Evolutionary conservation across 1,140 invertebrate species (phyloP), one percentile per base, ranked within the genome.

Genomic region (Nasonia vitripennis): DNA sequence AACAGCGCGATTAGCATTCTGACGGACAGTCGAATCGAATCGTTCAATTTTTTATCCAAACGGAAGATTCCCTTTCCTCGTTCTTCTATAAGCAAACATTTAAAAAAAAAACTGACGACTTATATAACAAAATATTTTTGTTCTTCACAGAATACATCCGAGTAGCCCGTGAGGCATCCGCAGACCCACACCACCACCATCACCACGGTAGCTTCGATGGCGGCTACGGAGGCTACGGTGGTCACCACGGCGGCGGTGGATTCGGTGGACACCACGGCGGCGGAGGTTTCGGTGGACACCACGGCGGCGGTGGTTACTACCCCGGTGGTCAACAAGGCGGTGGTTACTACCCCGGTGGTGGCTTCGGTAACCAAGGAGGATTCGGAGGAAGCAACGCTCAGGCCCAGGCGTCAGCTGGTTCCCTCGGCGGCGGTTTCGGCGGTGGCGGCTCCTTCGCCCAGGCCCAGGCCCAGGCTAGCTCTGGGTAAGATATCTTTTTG

Each of bases 401-500:
- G 4, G 51, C 51, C 5, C 51, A 55, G 14, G 51, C 51, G 17
- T 55, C 51, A 17, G 51, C 51, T 55, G 17, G 71, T 74, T n/a
- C n/a, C 71, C 1, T 7, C 14, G 11, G n/a, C 2, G 71, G 71
- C 4, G 71, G 27, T 34, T 73, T 14, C 48, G 55, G 55, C 5
- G 51, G 23, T 12, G n/a, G 67, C 27, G 37, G 70, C 14, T n/a
- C 81, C 11, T 55, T 4, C 9, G 81, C 81, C 17, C 68, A 73
- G 27, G 81, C 81, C 5, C 41, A 82, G 2, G 81, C 81, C 20
- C 23, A 55, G 9, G 81, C 81, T 48, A 71, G n/a, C 23, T 37
- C 79, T 67, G 81, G 70, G 70, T 82, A 55, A 62, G 79, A 45
- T 20, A 9, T 27, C 20, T 62, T 68, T 67, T 20, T 68, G 31